phyloP scores from a whole-genome alignment of 2,797 vertebrate genomes.

The Sphenopsis melanotis region DNA sequence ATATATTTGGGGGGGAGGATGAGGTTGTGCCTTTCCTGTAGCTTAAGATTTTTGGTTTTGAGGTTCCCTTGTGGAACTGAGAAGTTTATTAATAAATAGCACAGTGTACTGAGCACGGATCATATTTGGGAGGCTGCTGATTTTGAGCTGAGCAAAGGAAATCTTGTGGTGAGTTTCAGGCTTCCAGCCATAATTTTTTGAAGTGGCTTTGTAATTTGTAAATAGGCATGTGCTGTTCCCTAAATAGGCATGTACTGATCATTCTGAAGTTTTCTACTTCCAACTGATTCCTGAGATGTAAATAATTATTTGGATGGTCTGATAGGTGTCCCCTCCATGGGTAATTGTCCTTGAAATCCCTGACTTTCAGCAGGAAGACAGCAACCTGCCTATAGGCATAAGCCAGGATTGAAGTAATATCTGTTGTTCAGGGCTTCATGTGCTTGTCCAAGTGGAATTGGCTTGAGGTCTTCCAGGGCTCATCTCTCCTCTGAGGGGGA shows the following conservation, averaged over 20 bases:
- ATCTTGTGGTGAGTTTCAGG: not conserved
- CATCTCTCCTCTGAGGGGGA: not conserved
- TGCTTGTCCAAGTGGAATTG: not conserved
- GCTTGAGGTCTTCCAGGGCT: not conserved
- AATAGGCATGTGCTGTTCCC: not conserved
- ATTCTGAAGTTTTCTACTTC: not conserved
- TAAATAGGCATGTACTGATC: not conserved
- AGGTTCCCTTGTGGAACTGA: not conserved
- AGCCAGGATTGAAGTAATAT: not conserved
- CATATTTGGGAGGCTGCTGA: not conserved
- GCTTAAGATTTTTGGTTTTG: not conserved
- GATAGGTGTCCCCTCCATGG: not conserved
- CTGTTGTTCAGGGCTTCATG: rapidly evolving
- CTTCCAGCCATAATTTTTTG: not conserved
- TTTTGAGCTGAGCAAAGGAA: not conserved
- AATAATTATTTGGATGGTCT: not conserved
- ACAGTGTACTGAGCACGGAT: rapidly evolving
- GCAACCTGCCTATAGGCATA: not conserved
- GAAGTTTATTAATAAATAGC: not conserved
- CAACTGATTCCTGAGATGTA: not conserved
- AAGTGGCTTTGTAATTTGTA: not conserved
- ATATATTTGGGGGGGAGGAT: rapidly evolving
- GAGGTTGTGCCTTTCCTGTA: not conserved
- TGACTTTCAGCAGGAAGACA: not conserved
- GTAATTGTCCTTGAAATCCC: not conserved